Percentiles rank a stretch among this genome's conserved stretches.
These are phyloP conservation scores for Melanotaenia pygmaea DNA, from an alignment of 2,797 vertebrate genomes.

Conservation along the genomic window DNA sequence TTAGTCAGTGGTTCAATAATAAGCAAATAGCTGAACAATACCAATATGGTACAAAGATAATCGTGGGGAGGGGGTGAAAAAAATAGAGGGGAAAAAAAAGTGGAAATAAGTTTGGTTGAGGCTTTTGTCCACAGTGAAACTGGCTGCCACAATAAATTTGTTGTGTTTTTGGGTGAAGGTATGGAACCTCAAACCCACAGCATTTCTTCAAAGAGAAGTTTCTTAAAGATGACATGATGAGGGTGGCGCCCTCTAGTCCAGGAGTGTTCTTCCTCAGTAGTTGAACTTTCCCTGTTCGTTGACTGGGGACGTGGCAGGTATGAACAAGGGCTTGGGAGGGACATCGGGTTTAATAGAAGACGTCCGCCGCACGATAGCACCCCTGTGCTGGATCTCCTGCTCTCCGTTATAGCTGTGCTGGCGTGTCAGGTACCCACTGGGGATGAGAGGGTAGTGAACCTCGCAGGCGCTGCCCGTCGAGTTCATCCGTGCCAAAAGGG, in stretches of 20 bases:
- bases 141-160: slow-evolving; percentile 57
- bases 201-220: slow-evolving; percentile 53
- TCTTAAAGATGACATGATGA: slow-evolving; percentile 46
- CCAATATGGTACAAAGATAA: slow-evolving; percentile 91
- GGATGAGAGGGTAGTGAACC: slow-evolving; percentile 84
- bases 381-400: slow-evolving; percentile 81
- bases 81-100: slow-evolving; percentile 40
- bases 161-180: slow-evolving; percentile 48
- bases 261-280: slow-evolving; percentile 81
- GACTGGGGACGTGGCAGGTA: slow-evolving; percentile 84
- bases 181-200: slow-evolving; percentile 50
- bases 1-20: slow-evolving; percentile 77
- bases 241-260: slow-evolving; percentile 53
- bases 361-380: slow-evolving; percentile 85
- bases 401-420: slow-evolving; percentile 86
- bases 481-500: slow-evolving; percentile 88
- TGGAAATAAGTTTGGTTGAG: slow-evolving; percentile 77
- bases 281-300: slow-evolving; percentile 86
- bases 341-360: slow-evolving; percentile 85
- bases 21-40: slow-evolving; percentile 86
- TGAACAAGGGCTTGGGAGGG: slow-evolving; percentile 84
- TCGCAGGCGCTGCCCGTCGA: slow-evolving; percentile 85
- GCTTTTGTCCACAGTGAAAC: slow-evolving; percentile 74
- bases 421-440: slow-evolving; percentile 83
- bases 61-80: slow-evolving; percentile 72